phyloP scores from a whole-genome alignment of 2,797 vertebrate species.

The Hephaestus fuliginosus region DNA sequence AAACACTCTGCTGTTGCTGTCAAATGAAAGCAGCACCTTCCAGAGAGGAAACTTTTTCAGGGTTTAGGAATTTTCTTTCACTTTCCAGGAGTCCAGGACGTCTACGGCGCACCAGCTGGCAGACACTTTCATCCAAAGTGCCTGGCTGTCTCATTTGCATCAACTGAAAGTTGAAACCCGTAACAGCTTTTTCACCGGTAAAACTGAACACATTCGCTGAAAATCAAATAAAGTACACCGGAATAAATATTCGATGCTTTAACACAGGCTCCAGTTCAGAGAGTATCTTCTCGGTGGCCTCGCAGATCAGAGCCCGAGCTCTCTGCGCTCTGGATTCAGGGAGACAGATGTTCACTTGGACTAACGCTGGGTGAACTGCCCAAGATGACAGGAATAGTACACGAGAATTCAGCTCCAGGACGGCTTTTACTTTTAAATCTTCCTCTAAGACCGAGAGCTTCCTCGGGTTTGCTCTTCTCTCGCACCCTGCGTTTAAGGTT shows the following conservation, averaged over 20 bases:
- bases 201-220: slow-evolving; percentile 36
- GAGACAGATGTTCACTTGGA: slow-evolving; percentile 63
- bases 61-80: slow-evolving; percentile 43
- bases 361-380: slow-evolving; percentile 33
- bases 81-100: slow-evolving; percentile 50
- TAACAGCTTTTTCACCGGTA: slow-evolving; percentile 24
- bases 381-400: slow-evolving; percentile 50
- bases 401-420: slow-evolving; percentile 13
- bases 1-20: slow-evolving; percentile 62
- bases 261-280: slow-evolving; percentile 17
- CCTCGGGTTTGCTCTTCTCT: slow-evolving; percentile 9
- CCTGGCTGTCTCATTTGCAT: slow-evolving; percentile 65
- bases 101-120: slow-evolving; percentile 54
- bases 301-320: slow-evolving; percentile 40
- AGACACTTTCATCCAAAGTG: slow-evolving; percentile 63
- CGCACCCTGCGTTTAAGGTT: slow-evolving; percentile 18
- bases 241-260: slow-evolving; percentile 3
- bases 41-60: slow-evolving; percentile 53
- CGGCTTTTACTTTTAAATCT: slow-evolving; percentile 35
- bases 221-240: slow-evolving; percentile 29
- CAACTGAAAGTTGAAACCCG: slow-evolving; percentile 38
- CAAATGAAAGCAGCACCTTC: slow-evolving; percentile 56
- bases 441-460: slow-evolving; percentile 22
- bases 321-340: slow-evolving; percentile 38
- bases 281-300: slow-evolving; percentile 29